Percentiles rank a stretch among this genome's conserved stretches.
Conservation (phyloP, 2,888 invertebrate genomes). For the Drosophila anomelani region DNA sequence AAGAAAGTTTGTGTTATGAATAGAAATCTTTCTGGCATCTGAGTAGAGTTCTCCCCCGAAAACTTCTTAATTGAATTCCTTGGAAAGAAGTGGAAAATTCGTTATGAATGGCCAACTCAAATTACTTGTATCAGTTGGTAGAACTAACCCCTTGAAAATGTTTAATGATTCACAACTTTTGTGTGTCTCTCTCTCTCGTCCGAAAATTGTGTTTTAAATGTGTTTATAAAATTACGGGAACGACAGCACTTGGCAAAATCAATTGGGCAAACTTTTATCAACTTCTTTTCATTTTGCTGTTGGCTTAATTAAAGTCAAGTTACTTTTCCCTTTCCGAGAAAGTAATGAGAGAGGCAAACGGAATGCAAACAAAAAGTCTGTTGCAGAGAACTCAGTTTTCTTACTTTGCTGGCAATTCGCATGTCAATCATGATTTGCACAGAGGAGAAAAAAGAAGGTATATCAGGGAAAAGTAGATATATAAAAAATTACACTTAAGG, state of each 20-base stretch:
- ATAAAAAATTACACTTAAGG: neutral
- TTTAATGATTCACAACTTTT: slow-evolving; percentile 52
- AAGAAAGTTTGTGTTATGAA: slow-evolving; percentile 28
- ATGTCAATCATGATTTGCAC: slow-evolving; percentile 75
- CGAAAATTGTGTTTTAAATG: slow-evolving; percentile 32
- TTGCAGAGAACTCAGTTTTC: slow-evolving; percentile 26
- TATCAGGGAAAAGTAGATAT: neutral
- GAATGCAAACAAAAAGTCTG: slow-evolving; percentile 49
- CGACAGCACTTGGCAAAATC: slow-evolving; percentile 20
- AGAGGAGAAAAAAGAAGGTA: slow-evolving; percentile 27
- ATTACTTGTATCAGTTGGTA: slow-evolving; percentile 52
- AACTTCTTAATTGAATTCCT: slow-evolving; percentile 76
- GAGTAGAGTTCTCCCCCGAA: slow-evolving; percentile 39
- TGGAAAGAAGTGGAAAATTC: slow-evolving; percentile 59
- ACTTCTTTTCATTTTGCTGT: slow-evolving; percentile 19
- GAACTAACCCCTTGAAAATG: slow-evolving; percentile 33
- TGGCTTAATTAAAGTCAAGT: slow-evolving; percentile 47
- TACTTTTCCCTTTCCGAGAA: slow-evolving; percentile 21
- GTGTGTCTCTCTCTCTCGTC: neutral
- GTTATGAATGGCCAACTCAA: slow-evolving; percentile 61
- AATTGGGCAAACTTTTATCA: slow-evolving; percentile 28
- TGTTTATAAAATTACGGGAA: slow-evolving; percentile 26
- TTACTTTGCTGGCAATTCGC: slow-evolving; percentile 54
- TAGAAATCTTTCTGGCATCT: slow-evolving; percentile 36
- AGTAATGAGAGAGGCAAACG: slow-evolving; percentile 32